Base-by-base conservation (phyloP, 2,888 invertebrate genomes). In the Ellobium chinense region DNA sequence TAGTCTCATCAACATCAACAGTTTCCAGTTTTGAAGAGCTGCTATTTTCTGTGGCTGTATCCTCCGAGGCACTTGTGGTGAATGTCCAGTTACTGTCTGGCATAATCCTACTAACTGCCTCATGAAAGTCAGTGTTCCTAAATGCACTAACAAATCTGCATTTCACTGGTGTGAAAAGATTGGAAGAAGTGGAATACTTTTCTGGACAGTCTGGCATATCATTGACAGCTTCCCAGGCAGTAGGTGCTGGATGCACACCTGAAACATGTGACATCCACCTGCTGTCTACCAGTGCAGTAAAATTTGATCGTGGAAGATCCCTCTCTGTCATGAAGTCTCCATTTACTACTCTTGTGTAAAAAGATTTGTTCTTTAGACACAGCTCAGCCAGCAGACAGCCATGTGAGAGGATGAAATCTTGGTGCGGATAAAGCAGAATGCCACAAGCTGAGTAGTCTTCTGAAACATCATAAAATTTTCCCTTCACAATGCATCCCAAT, bases 371-470 rank as follows among this genome's bases (percentile, higher is more conserved):
- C 27, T 84, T 68, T 14, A 84, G 60, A 7, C 83, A 68, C 18
- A 86, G 69, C 21, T 85, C 85, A 24, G 87, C 80, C 12, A 90
- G 76, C 3, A 90, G 62, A n/a, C 88, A 87, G 7, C 87, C 89
- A 84, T 89, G 90, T 18, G 89, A 85, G 7, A 90, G 72, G 29
- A 90, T 82, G 2, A 85, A 62, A 12, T 89, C 88, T 39, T 79
- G 76, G 29, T 70, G 56, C 9, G 86, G 72, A 72, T 88, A 86
- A 27, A 90, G 73, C 7, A 90, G 46, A 60, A 90, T 82, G 1
- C 88, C 89, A 81, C 90, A 89, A 9, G 85, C 70, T 14, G 87
- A 86, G 37, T 86, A 85, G 4, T 85, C 84, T 24, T 83, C 76
- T n/a, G 76, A 74, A 2, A 65, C 34, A n/a, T 27, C 60, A 0